These are phyloP conservation scores for Dicyrtomina minuta DNA, from an alignment of 2,888 invertebrate species.

Conservation along the genomic window DNA sequence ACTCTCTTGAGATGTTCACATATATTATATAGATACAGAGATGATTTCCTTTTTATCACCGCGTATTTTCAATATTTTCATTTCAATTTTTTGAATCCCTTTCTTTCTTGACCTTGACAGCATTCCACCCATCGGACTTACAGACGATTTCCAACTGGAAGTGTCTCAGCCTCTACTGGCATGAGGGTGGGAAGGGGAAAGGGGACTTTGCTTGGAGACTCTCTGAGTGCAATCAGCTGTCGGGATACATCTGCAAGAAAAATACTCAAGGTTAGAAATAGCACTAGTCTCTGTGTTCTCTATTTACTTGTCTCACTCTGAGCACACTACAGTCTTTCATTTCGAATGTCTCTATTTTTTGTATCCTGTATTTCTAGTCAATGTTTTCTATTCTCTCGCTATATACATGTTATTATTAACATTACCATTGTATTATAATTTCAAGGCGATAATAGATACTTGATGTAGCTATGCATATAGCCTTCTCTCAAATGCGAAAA, in stretches of 20 bases:
- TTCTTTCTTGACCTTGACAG: constrained; percentile 30
- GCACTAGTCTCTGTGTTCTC: not conserved
- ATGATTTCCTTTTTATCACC: too few relatives aligned
- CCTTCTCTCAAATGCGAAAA: too few relatives aligned
- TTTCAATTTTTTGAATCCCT: not conserved
- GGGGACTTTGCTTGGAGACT: constrained; percentile 51
- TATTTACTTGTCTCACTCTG: not conserved
- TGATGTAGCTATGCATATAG: too few relatives aligned
- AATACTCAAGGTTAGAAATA: constrained; percentile 55
- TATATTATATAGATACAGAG: too few relatives aligned
- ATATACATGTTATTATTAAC: too few relatives aligned
- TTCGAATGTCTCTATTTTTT: not conserved
- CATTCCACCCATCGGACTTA: constrained; percentile 49
- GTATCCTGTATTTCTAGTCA: not conserved
- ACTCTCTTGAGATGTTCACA: too few relatives aligned
- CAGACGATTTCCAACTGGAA: constrained; percentile 51
- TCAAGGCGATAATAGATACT: too few relatives aligned
- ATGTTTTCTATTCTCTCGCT: not conserved
- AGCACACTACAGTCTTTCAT: not conserved
- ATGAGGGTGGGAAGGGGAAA: constrained; percentile 52
- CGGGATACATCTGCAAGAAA: constrained; percentile 65
- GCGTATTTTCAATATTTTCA: not conserved
- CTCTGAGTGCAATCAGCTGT: constrained; percentile 47
- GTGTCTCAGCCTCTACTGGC: constrained; percentile 69
- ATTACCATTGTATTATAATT: too few relatives aligned